phyloP scores from a whole-genome alignment of 2,888 invertebrate species.

The Colletes collaris region DNA sequence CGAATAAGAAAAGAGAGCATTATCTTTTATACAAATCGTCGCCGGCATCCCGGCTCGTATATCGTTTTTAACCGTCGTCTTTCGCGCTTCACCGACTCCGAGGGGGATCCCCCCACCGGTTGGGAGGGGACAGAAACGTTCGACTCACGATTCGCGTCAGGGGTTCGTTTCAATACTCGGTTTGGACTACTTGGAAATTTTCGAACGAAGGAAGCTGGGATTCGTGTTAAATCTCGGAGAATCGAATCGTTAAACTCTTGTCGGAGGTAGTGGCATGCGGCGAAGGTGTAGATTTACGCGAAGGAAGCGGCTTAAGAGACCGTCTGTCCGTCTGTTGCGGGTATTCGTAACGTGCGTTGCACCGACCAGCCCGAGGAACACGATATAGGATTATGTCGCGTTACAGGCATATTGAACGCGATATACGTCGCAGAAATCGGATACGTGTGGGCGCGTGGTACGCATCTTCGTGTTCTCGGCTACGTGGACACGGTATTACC shows the following conservation, averaged over 20 bases:
- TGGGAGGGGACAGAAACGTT: too few species aligned
- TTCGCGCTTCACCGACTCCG: too few species aligned
- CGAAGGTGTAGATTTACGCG: conserved; percentile 45
- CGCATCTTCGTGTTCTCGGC: conserved; percentile 54
- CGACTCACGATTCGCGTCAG: too few species aligned
- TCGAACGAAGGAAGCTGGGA: too few species aligned
- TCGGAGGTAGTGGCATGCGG: conserved; percentile 16
- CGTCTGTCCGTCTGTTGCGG: conserved; percentile 35
- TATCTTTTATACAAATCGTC: too few species aligned
- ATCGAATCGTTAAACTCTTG: background rate
- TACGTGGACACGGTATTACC: conserved; percentile 3
- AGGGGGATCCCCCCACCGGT: too few species aligned
- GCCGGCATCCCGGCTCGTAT: too few species aligned
- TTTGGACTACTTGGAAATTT: too few species aligned
- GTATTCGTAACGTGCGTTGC: conserved; percentile 59
- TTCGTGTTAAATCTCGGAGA: too few species aligned
- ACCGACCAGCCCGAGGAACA: conserved; percentile 48
- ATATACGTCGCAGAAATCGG: conserved; percentile 64
- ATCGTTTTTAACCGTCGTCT: too few species aligned
- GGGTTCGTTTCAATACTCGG: too few species aligned
- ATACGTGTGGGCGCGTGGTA: conserved; percentile 58
- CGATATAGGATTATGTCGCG: conserved; percentile 61
- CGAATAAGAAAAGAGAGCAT: too few species aligned
- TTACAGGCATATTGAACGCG: conserved; percentile 59
- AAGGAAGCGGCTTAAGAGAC: conserved; percentile 48